These are phyloP conservation scores for Stenodera caucasica DNA, from an alignment of 2,888 invertebrate genomes.

Conservation along the genomic window DNA sequence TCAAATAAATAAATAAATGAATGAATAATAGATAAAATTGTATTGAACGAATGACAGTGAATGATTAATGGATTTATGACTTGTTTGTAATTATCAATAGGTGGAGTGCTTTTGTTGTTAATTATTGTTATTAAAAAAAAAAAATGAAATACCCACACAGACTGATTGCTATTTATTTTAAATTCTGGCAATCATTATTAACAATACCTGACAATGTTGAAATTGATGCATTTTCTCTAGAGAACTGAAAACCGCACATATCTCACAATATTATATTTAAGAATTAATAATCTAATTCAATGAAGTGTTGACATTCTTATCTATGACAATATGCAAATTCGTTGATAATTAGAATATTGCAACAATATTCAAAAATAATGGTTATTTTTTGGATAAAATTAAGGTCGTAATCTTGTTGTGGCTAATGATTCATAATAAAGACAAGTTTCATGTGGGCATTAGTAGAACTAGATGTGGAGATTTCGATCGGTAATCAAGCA, in stretches of 20 bases:
- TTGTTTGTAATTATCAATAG: not conserved
- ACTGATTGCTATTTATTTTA: constrained; percentile 20
- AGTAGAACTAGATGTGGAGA: not conserved
- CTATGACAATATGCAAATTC: constrained; percentile 24
- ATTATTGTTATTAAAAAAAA: not conserved
- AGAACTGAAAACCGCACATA: constrained; percentile 40
- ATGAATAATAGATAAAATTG: too few relatives aligned
- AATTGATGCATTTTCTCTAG: constrained; percentile 46
- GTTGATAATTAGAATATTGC: not conserved
- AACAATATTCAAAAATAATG: not conserved
- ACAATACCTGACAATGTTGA: constrained; percentile 39
- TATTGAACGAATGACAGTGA: not conserved
- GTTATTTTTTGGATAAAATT: not conserved
- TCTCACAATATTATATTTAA: constrained; percentile 33
- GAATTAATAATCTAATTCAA: constrained; percentile 4
- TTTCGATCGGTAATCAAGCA: not conserved
- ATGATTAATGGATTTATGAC: not conserved
- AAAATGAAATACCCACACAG: constrained; percentile 6
- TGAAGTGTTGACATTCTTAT: constrained; percentile 26
- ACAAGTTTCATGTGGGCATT: not conserved
- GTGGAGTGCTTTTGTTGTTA: not conserved
- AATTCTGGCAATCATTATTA: constrained; percentile 25
- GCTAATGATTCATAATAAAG: not conserved
- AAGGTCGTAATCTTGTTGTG: not conserved
- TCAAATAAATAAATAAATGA: too few relatives aligned